Evolutionary conservation across 1,140 invertebrate species (phyloP), one percentile per base, ranked within the genome.

Genomic region (Drosophila subpulchrella): DNA sequence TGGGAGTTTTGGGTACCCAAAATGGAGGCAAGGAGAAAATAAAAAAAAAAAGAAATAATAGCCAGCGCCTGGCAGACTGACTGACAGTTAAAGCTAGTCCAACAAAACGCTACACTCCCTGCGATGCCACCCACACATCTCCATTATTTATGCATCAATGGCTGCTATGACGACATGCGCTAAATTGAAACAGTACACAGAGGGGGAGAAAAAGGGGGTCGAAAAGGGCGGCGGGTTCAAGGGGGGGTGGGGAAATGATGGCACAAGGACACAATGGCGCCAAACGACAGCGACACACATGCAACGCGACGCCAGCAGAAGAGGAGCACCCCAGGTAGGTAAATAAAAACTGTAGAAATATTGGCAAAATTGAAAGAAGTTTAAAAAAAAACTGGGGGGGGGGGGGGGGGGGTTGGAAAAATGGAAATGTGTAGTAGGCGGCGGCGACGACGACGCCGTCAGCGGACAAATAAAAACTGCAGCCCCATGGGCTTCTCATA

Each of bases 91-190:
- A 86, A 82, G 82, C 82, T 71, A 86, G 83, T 88, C 83, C 71
- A 71, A 72, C 75, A 78, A 59, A 72, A 58, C 56, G 51, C 50
- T 53, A 6, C 34, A 51, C 55, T n/a, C 34, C 51, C 48, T 34
- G 39, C 55, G 17, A 50, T 59, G 27, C 71, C 46, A 51, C 55
- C 54, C 50, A 63, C 68, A 63, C 68, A 58, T 54, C 75, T 76
- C 82, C 83, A 86, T 86, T 86, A 86, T 86, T 86, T 86, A 86
- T 86, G 82, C 82, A 86, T 86, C 82, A 86, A 86, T 86, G 79
- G 83, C 82, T 86, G 82, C 82, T 86, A 86, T 86, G 82, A 86
- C 82, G 82, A 82, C 82, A 86, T 86, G 83, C 82, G 82, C 82
- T 86, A 86, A 86, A 86, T 86, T 86, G 82, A 86, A 88, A 86